Conservation (phyloP, 1,140 invertebrate species). For the Psix sp. region DNA sequence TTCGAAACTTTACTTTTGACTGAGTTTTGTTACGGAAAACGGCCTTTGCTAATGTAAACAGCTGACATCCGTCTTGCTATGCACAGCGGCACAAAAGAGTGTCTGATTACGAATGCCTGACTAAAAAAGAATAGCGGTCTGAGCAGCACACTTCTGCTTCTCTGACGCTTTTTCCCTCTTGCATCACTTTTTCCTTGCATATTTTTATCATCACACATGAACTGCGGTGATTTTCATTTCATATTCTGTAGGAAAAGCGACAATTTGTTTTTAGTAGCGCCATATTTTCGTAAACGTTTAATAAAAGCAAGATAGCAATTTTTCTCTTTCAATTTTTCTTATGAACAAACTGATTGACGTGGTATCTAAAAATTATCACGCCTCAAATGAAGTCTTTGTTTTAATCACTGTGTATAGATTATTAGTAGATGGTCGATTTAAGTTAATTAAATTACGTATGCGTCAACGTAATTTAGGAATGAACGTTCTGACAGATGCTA, state of each 20-base stretch:
- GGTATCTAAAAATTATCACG: not conserved
- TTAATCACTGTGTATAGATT: conserved; percentile 18
- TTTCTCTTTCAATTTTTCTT: too few relatives aligned
- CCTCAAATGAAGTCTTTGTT: not conserved
- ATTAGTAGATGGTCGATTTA: conserved; percentile 17
- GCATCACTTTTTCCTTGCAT: not conserved
- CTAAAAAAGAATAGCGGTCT: conserved; percentile 28
- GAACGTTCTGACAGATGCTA: conserved; percentile 46
- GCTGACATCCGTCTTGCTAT: conserved; percentile 27
- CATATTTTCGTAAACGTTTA: too few relatives aligned
- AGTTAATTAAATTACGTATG: conserved; percentile 41
- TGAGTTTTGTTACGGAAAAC: conserved; percentile 21
- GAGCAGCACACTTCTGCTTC: conserved; percentile 9
- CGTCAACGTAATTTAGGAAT: conserved; percentile 43
- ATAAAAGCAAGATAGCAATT: too few relatives aligned
- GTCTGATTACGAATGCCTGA: conserved; percentile 32
- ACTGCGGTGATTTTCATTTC: conserved; percentile 20
- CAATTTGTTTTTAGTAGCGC: too few relatives aligned
- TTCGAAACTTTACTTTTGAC: conserved; percentile 23
- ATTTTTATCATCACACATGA: conserved; percentile 1
- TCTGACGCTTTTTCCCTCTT: conserved; percentile 8
- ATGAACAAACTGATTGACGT: not conserved
- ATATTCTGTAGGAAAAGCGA: too few relatives aligned
- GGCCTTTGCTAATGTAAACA: conserved; percentile 13
- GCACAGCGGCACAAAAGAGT: conserved; percentile 21